Base-by-base conservation (phyloP, 2,888 invertebrate genomes). In the Ormyrus thymus region DNA sequence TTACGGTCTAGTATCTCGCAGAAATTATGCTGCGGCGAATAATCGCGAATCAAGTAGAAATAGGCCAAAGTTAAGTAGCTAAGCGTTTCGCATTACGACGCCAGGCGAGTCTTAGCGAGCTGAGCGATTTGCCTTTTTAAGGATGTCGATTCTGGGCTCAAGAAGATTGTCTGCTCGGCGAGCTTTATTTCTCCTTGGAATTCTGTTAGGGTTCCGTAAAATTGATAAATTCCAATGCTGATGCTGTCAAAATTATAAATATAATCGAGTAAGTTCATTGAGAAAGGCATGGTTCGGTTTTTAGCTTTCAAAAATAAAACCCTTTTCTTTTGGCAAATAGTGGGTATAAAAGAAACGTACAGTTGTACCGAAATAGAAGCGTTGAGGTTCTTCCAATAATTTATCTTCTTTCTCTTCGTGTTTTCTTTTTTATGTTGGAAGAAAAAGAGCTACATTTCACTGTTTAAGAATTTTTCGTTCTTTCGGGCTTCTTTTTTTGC, bases 1-100 rank as follows among this genome's bases (percentile, higher is more conserved):
- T n/a, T n/a, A n/a, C n/a, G n/a, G n/a, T n/a, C n/a, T n/a, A n/a
- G n/a, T n/a, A n/a, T n/a, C n/a, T n/a, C n/a, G n/a, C n/a, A 15
- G 70, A 59, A 70, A 59, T 70, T 59, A 70, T 48, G 48, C 48
- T 29, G 48, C 9, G 48, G 55, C 56, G 64, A 73, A 58, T 64
- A 70, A 70, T 70, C 50, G 70, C 59, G 50, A 70, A 64, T 56
- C 43, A 7, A 46, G 29, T 46, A 50, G 53, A 74, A 74, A 66
- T 66, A 66, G 66, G 74, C 46, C 66, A 29, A 50, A 59, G 66
- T 43, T 58, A 59, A 58, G 74, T 51, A 66, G 74, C 59, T 72
- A 45, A 74, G 13, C 74, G 74, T 66, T 15, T 51, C 51, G 66
- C 62, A 68, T 68, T 51, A 45, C 29, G 29, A 29, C 29, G 29